These are phyloP conservation scores for Macrotus californicus DNA, from an alignment of 2,113 vertebrate species.

Conservation along the genomic window DNA sequence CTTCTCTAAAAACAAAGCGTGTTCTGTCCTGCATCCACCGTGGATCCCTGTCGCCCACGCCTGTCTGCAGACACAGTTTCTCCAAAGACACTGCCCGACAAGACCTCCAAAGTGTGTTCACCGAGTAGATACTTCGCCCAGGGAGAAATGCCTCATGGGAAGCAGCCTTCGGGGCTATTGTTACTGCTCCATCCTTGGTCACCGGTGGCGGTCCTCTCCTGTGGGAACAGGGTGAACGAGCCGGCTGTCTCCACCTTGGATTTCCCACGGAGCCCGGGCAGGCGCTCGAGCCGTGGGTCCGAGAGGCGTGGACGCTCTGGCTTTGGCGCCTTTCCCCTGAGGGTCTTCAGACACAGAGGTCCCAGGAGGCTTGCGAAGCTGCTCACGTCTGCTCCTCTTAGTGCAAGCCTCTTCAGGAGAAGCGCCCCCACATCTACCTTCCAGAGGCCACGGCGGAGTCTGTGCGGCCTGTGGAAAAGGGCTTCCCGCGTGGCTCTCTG, in stretches of 20 bases:
- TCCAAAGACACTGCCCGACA: background rate
- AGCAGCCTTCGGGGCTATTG: background rate
- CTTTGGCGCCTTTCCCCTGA: background rate
- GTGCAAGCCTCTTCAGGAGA: constrained; percentile 3
- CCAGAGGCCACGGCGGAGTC: background rate
- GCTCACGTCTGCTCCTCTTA: background rate
- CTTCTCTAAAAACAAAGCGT: constrained; percentile 45
- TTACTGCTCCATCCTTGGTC: background rate
- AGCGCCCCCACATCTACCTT: background rate
- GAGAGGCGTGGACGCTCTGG: background rate
- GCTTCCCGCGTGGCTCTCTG: background rate
- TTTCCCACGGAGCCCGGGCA: no score
- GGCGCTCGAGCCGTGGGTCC: background rate
- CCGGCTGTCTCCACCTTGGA: background rate
- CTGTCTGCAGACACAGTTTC: background rate
- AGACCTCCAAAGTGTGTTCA: constrained; percentile 4
- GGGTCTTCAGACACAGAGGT: background rate
- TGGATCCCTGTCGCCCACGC: background rate
- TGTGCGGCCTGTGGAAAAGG: background rate
- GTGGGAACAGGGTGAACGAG: background rate
- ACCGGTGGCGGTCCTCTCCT: background rate
- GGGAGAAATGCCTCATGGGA: background rate
- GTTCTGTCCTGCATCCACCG: background rate
- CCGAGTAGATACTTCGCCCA: background rate
- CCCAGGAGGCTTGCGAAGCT: background rate